Conservation (phyloP, 2,113 vertebrate species). For the Hyla sarda region DNA sequence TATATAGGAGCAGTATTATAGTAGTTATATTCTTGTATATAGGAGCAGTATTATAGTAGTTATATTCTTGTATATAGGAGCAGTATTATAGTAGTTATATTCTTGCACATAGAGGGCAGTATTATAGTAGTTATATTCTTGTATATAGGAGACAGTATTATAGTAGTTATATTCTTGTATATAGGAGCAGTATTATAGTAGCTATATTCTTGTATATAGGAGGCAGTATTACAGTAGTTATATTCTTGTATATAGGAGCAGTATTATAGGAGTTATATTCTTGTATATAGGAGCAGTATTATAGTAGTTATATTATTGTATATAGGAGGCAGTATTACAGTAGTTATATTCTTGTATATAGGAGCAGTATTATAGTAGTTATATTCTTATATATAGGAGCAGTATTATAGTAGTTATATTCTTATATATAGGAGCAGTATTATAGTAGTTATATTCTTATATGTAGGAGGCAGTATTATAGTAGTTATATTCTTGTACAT, state of each 20-base stretch:
- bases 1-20: background rate
- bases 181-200: background rate
- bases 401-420: background rate
- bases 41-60: background rate
- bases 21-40: constrained; percentile 14
- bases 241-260: background rate
- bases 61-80: constrained; percentile 1
- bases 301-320: background rate
- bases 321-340: background rate
- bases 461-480: background rate
- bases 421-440: background rate
- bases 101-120: background rate
- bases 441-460: constrained; percentile 9
- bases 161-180: constrained; percentile 10
- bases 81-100: constrained; percentile 18
- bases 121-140: constrained; percentile 8
- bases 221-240: background rate
- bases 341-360: constrained; percentile 6
- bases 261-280: constrained; percentile 11
- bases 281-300: background rate
- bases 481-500: background rate
- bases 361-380: constrained; percentile 10
- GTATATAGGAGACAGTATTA: background rate
- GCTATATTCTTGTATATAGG: constrained; percentile 3
- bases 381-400: too few relatives aligned